Percentiles rank a stretch among this genome's conserved stretches.
Evolutionary conservation across 2,113 vertebrate species (phyloP).

Genomic region (Chionis minor): DNA sequence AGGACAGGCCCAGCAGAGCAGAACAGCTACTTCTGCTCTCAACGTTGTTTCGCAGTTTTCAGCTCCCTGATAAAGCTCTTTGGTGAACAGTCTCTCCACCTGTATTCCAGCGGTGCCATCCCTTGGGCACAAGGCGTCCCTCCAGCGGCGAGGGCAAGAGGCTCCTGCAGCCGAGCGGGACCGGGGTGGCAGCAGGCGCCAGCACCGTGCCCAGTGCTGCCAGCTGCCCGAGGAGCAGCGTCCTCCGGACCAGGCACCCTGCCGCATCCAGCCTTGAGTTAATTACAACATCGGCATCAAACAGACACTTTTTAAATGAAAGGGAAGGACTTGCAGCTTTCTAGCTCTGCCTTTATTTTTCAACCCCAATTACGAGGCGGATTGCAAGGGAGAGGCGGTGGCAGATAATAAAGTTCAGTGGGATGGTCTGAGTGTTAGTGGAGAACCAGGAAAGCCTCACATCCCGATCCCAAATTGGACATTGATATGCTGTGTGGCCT

Average conservation of each 20-base stretch:
- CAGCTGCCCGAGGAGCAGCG: neutral
- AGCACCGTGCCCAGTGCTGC: rapidly evolving
- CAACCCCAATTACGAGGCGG: neutral
- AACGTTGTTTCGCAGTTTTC: rapidly evolving
- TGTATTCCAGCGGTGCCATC: rapidly evolving
- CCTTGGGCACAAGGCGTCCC: neutral
- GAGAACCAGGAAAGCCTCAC: neutral
- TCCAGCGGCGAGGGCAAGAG: neutral
- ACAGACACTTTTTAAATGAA: neutral
- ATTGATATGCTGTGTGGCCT: neutral
- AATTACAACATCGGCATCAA: neutral
- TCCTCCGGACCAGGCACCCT: neutral
- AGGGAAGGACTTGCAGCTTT: neutral
- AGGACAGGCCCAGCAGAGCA: neutral
- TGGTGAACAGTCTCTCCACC: neutral
- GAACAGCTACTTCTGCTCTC: neutral
- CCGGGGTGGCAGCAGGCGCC: rapidly evolving
- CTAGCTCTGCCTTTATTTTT: neutral
- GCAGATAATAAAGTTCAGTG: neutral
- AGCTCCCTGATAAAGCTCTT: neutral
- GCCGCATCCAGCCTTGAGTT: neutral
- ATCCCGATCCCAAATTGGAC: neutral
- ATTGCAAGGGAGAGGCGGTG: neutral
- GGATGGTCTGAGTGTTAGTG: neutral
- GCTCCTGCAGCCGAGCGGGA: neutral